phyloP scores from a whole-genome alignment of 2,797 vertebrate genomes.

The Sebastes vulpes region DNA sequence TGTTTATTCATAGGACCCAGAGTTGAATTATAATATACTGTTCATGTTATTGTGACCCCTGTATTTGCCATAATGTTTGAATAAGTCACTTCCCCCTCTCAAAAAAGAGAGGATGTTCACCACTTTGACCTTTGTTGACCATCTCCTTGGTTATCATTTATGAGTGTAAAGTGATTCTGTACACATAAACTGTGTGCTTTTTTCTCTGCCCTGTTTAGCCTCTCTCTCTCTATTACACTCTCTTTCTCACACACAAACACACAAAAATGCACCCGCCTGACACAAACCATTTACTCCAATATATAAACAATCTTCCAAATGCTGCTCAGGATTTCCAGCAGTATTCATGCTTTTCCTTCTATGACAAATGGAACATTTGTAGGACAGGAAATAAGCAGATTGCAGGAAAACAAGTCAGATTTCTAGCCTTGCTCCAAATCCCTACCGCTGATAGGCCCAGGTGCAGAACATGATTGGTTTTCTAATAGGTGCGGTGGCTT shows the following conservation, averaged over 20 bases:
- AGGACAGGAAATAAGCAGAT: conserved; percentile 56
- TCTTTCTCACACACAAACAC: neutral
- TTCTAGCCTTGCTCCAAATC: conserved; percentile 28
- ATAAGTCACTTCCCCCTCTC: conserved; percentile 13
- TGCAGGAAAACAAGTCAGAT: conserved; percentile 50
- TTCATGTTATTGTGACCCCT: conserved; percentile 33
- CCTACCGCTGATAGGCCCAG: conserved; percentile 57
- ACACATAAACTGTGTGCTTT: conserved; percentile 29
- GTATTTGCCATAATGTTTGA: conserved; percentile 32
- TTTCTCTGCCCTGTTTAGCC: conserved; percentile 22
- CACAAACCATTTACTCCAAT: conserved; percentile 61
- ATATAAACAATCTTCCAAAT: conserved; percentile 46
- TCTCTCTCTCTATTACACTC: neutral
- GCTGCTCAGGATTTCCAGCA: conserved; percentile 30
- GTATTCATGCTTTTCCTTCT: conserved; percentile 25
- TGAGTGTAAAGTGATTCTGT: conserved; percentile 37
- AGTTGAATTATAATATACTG: neutral
- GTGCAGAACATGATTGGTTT: conserved; percentile 79
- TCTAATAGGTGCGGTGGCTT: conserved; percentile 67
- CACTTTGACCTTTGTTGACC: conserved; percentile 43
- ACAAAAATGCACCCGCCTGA: conserved; percentile 23
- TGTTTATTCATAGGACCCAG: conserved; percentile 4
- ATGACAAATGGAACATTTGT: conserved; percentile 54
- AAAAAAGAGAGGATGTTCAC: conserved; percentile 19
- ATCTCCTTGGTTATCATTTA: conserved; percentile 40